phyloP scores from a whole-genome alignment of 2,113 vertebrate species.

The Alethe castanea region DNA sequence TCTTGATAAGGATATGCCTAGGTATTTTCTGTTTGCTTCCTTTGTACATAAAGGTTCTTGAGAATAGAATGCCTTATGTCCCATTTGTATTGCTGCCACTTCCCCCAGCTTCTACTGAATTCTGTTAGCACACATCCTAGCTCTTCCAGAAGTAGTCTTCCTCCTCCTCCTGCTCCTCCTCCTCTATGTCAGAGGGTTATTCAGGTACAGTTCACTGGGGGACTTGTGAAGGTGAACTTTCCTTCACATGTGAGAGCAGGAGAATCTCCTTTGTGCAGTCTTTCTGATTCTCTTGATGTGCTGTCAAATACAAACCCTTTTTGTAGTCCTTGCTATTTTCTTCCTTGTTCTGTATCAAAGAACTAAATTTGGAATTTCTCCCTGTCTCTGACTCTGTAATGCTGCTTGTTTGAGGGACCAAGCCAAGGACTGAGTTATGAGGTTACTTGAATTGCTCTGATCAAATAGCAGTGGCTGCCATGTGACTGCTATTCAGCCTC shows the following conservation, averaged over 20 bases:
- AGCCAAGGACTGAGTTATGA: neutral
- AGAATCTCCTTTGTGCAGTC: neutral
- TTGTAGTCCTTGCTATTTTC: neutral
- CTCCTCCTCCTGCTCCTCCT: neutral
- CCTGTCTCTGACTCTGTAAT: neutral
- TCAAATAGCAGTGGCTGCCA: neutral
- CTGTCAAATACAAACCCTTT: neutral
- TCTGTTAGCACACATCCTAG: neutral
- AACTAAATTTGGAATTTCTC: neutral
- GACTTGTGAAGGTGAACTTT: neutral
- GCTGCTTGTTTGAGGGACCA: neutral
- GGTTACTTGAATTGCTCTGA: neutral
- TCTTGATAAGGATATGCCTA: constrained; percentile 99
- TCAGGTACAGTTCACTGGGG: neutral
- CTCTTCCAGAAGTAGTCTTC: neutral
- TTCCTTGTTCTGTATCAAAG: neutral
- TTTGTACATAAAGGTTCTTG: constrained; percentile 73
- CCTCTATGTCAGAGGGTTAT: neutral
- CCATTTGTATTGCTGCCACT: constrained; percentile 3
- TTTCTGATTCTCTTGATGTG: neutral
- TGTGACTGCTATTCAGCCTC: neutral
- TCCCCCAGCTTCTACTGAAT: neutral
- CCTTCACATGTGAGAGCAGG: neutral
- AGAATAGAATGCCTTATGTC: constrained; percentile 69
- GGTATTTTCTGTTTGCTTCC: constrained; percentile 84